These are phyloP conservation scores for Dascyllus trimaculatus DNA, from an alignment of 2,113 vertebrate genomes.

Conservation along the genomic window DNA sequence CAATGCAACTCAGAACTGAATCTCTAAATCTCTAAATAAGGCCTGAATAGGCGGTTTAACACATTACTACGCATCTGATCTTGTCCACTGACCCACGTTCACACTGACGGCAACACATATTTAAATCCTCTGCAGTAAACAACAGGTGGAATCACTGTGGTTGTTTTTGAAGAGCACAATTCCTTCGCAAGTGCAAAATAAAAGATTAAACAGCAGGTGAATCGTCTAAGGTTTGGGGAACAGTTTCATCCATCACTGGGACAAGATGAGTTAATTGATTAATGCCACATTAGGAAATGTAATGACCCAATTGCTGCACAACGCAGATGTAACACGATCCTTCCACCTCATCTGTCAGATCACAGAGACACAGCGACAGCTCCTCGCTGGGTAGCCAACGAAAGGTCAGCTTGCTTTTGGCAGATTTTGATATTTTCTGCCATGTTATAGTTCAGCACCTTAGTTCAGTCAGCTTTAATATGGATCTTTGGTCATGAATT, in stretches of 20 bases:
- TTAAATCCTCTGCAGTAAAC: neutral
- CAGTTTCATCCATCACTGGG: conserved; percentile 6
- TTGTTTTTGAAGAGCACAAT: neutral
- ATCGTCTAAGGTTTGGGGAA: neutral
- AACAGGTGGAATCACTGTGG: neutral
- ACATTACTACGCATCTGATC: neutral
- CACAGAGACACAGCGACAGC: neutral
- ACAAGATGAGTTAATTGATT: neutral
- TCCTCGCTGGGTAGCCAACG: neutral
- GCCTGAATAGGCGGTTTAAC: neutral
- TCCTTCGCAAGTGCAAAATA: neutral
- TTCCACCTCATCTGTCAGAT: neutral
- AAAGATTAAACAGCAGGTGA: neutral
- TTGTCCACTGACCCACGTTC: neutral
- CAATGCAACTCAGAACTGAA: neutral
- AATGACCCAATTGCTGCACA: conserved; percentile 12
- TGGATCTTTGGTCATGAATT: conserved; percentile 75
- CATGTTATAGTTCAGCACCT: conserved; percentile 47
- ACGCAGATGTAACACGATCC: conserved; percentile 12
- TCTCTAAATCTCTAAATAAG: neutral
- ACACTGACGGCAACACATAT: neutral
- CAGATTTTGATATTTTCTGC: neutral
- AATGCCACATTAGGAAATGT: neutral
- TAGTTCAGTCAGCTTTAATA: conserved; percentile 35
- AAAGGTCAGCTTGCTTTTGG: neutral